Base-by-base conservation (phyloP, 2,113 vertebrate genomes). In the Dendropsophus ebraccatus region DNA sequence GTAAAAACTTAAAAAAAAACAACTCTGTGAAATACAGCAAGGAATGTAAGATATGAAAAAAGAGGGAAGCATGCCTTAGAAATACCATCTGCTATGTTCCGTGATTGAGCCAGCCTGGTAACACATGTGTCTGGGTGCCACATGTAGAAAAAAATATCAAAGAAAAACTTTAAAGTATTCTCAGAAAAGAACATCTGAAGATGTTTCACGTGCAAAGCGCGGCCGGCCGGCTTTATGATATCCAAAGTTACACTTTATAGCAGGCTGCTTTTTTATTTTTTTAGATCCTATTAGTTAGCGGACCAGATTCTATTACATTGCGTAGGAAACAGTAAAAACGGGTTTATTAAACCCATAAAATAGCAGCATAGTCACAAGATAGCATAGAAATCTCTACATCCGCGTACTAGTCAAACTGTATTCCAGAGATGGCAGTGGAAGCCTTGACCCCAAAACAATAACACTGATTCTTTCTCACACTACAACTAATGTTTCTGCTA, bases 91-190 rank as follows among this genome's bases (percentile, higher is more conserved):
- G 72, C 45, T 65, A 23, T 5, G 17, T 76, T 49, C 75, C 37
- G 49, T 70, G 60, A 79, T 84, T 10, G 45, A 47, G 45, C 32
- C 23, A 23, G 73, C 37, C 47, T 76, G 65, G 74, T 77, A 85
- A 79, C 35, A 85, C 65, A 72, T 85, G 74, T 70, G 62, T 70
- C 75, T 85, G 75, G 25, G 84, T 79, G 25, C 75, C 84, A 85
- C 84, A 85, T 85, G 84, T 56, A 79, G 30, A 19, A 52, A 85
- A 78, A 41, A 41, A 69, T 67, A 85, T 79, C 75, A 78, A 85
- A 85, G 84, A 56, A 35, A 69, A 70, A 49, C 37, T 65, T 75
- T n/a, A 58, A 74, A 65, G 80, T 83, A 37, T 56, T 72, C 70
- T 56, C 19, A 25, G 58, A 75, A 84, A 74, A 74, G 49, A 83